Conservation (phyloP, 2,888 invertebrate genomes). For the Dasysyrphus tricinctus region DNA sequence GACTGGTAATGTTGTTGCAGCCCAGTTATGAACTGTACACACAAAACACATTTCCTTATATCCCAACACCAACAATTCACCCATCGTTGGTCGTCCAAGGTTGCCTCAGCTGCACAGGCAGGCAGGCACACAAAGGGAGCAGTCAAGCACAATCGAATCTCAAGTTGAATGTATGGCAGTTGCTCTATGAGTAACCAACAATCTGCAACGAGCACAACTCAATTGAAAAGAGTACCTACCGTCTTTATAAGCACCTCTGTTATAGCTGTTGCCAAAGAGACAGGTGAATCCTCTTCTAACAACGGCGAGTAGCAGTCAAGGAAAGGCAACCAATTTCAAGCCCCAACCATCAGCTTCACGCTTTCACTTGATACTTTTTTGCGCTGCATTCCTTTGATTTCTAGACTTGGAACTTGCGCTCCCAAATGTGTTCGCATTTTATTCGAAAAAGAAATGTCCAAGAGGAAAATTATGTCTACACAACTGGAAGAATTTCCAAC, state of each 20-base stretch:
- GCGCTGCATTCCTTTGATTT: slow-evolving; percentile 45
- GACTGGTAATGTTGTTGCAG: slow-evolving; percentile 41
- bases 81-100: slow-evolving; percentile 41
- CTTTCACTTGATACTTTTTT: slow-evolving; percentile 55
- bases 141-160: slow-evolving; percentile 28
- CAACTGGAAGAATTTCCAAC: slow-evolving; percentile 4
- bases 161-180: slow-evolving; percentile 23
- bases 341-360: slow-evolving; percentile 52
- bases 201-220: slow-evolving; percentile 50
- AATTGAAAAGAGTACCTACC: slow-evolving; percentile 23
- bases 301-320: slow-evolving; percentile 1
- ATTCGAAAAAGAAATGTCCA: background rate
- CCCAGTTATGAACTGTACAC: slow-evolving; percentile 57
- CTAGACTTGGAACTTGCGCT: background rate
- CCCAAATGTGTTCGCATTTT: slow-evolving; percentile 3
- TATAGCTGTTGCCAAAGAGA: slow-evolving; percentile 18
- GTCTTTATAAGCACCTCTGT: background rate
- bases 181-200: slow-evolving; percentile 26
- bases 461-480: slow-evolving; percentile 20
- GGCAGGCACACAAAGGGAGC: slow-evolving; percentile 50
- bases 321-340: slow-evolving; percentile 35
- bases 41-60: slow-evolving; percentile 38
- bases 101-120: slow-evolving; percentile 39
- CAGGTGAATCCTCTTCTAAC: slow-evolving; percentile 63
- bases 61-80: slow-evolving; percentile 18